These are phyloP conservation scores for Trichomalopsis sarcophagae DNA, from an alignment of 1,140 invertebrate genomes.

Conservation along the genomic window DNA sequence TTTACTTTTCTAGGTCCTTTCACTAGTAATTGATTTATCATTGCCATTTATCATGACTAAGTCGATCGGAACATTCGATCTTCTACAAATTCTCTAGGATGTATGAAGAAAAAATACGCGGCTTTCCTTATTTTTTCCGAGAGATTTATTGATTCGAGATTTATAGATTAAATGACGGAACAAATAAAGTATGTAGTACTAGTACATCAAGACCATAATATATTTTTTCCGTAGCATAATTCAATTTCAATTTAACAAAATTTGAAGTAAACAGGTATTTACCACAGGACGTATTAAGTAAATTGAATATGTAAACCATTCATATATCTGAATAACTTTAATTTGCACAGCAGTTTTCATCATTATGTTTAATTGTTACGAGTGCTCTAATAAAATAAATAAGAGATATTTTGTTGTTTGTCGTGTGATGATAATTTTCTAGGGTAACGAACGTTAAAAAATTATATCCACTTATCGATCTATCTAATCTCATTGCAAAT, in stretches of 20 bases:
- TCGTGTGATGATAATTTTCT: no score
- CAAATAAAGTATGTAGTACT: not conserved
- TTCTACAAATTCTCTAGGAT: not conserved
- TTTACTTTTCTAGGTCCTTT: slow-evolving; percentile 11
- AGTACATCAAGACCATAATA: no score
- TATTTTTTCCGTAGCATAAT: no score
- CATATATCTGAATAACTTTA: no score
- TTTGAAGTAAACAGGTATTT: no score
- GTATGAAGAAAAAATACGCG: not conserved
- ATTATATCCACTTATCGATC: not conserved
- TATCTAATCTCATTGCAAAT: not conserved
- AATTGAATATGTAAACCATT: no score
- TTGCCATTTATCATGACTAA: slow-evolving; percentile 23
- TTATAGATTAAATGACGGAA: not conserved
- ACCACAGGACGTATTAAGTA: no score
- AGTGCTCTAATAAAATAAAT: no score
- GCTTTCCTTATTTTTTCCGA: not conserved
- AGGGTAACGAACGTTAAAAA: not conserved
- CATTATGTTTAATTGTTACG: no score
- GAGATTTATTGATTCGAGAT: not conserved
- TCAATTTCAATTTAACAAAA: no score
- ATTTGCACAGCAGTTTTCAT: no score
- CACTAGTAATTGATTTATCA: slow-evolving; percentile 35
- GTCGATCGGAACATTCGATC: not conserved
- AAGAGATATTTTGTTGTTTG: no score